Percentiles rank a stretch among this genome's conserved stretches.
phyloP scores from a whole-genome alignment of 2,797 vertebrate species.

The Phyllotis vaccarum region DNA sequence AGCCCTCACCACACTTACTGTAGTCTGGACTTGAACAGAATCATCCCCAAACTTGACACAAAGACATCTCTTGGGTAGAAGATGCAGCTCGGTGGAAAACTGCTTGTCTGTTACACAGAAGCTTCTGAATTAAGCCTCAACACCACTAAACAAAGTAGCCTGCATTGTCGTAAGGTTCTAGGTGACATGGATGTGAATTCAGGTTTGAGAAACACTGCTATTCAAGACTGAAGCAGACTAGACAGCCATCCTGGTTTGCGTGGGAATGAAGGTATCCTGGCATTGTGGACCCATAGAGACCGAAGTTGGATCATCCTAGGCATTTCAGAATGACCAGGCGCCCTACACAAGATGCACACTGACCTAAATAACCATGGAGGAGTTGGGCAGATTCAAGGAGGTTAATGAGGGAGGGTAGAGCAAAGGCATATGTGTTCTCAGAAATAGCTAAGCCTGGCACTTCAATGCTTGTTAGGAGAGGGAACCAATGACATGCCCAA shows the following conservation, averaged over 20 bases:
- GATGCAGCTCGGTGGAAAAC: neutral
- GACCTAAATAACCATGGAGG: neutral
- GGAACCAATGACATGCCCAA: neutral
- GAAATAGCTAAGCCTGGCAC: neutral
- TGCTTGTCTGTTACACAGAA: neutral
- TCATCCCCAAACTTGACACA: neutral
- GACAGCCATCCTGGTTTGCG: too few relatives aligned
- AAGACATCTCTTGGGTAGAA: neutral
- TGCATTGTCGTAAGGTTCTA: neutral
- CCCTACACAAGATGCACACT: neutral
- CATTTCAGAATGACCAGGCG: neutral
- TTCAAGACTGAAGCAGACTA: neutral
- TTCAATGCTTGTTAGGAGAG: neutral
- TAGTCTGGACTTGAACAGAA: neutral
- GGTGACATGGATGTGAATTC: neutral
- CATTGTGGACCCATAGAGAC: neutral
- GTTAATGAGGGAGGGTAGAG: too few relatives aligned
- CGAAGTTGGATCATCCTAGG: neutral
- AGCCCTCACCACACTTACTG: neutral
- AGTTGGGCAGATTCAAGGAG: neutral
- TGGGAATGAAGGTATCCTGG: neutral
- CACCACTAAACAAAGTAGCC: neutral
- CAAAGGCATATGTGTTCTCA: neutral
- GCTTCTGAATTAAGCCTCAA: neutral
- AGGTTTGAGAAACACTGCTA: neutral